phyloP scores from a whole-genome alignment of 2,888 invertebrate species.

The Drosophila melanosoma region DNA sequence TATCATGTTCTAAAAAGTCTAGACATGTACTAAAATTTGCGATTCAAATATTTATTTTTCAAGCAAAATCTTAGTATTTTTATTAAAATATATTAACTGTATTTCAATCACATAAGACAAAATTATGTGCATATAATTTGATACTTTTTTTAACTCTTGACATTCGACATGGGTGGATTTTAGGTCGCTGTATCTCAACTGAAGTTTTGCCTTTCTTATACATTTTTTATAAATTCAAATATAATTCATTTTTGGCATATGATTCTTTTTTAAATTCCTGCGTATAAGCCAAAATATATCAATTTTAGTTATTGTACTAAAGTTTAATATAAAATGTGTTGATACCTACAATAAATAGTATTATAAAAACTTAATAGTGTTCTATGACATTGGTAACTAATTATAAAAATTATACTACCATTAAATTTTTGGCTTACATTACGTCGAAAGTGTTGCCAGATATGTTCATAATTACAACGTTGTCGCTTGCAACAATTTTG shows the following conservation, averaged over 20 bases:
- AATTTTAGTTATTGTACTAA: not conserved
- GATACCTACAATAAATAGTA: not conserved
- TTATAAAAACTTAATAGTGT: not conserved
- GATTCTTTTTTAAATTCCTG: not conserved
- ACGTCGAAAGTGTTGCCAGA: constrained; percentile 68
- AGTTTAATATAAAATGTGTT: not conserved
- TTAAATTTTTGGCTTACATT: constrained; percentile 55
- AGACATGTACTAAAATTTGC: not conserved
- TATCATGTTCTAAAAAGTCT: constrained; percentile 3
- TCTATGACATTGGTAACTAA: not conserved
- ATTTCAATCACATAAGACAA: not conserved
- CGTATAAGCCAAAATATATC: not conserved
- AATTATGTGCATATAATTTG: not conserved
- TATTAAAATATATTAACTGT: not conserved
- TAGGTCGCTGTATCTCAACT: not conserved
- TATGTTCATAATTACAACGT: constrained; percentile 70
- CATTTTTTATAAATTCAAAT: not conserved
- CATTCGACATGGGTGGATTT: not conserved
- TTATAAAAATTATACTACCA: not conserved
- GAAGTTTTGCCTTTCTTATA: not conserved
- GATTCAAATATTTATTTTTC: not conserved
- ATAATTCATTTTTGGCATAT: not conserved
- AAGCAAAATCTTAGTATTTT: not conserved
- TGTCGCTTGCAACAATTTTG: constrained; percentile 63
- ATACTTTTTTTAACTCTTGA: not conserved